Evolutionary conservation across 1,140 invertebrate genomes (phyloP).

Genomic region (Nasonia giraulti): DNA sequence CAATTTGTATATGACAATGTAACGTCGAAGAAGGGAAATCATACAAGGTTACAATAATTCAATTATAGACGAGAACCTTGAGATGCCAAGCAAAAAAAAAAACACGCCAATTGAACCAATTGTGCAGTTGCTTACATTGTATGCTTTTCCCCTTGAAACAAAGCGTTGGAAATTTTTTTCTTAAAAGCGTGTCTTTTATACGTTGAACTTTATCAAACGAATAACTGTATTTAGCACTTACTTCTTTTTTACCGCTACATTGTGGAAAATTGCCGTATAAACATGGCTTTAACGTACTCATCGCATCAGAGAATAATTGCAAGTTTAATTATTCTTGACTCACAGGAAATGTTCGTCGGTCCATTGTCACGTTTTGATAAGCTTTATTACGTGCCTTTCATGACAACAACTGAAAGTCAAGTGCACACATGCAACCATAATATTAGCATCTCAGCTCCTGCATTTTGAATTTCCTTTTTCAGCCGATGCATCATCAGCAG

Average conservation of each 20-base stretch:
- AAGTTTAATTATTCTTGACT: conserved; percentile 20
- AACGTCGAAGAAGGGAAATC: not conserved
- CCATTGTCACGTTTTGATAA: conserved; percentile 42
- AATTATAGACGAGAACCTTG: conserved; percentile 35
- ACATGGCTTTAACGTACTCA: not conserved
- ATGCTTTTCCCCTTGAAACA: not conserved
- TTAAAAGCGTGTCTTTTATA: not conserved
- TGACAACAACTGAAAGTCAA: conserved; percentile 23
- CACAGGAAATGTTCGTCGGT: not conserved
- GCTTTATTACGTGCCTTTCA: conserved; percentile 29
- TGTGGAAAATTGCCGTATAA: not conserved
- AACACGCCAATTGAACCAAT: conserved; percentile 38
- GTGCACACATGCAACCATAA: conserved; percentile 7
- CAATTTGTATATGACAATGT: not conserved
- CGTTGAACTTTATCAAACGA: not conserved
- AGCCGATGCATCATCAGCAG: not conserved
- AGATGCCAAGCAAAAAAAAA: conserved; percentile 9
- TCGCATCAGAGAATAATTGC: conserved; percentile 8
- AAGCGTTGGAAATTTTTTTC: not conserved
- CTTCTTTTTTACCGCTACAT: not conserved
- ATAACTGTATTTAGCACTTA: not conserved
- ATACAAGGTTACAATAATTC: not conserved
- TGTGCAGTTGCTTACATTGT: not conserved
- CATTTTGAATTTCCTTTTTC: conserved; percentile 1
- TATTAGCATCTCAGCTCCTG: not conserved